Evolutionary conservation across 2,888 invertebrate genomes (phyloP).

Genomic region (Pollenia griseotomentosa): DNA sequence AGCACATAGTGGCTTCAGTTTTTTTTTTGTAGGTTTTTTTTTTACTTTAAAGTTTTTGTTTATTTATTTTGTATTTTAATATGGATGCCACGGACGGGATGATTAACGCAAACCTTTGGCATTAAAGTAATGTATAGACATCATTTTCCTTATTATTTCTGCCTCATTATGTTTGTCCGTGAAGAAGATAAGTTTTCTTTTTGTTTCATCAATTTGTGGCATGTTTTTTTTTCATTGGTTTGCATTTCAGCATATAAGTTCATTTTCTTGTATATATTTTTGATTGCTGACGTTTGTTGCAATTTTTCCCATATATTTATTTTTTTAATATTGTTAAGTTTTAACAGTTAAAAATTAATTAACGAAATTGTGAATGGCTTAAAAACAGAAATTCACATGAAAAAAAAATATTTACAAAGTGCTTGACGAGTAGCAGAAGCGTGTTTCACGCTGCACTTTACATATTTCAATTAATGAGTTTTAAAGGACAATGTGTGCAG

Average conservation of each 20-base stretch:
- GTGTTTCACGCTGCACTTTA: slow-evolving; percentile 15
- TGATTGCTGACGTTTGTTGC: not conserved
- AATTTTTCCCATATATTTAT: slow-evolving; percentile 21
- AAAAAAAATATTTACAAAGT: slow-evolving; percentile 12
- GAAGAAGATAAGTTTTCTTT: not conserved
- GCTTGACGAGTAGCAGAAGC: slow-evolving; percentile 16
- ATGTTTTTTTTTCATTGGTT: not conserved
- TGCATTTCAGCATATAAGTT: not conserved
- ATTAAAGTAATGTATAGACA: not conserved
- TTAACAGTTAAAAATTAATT: slow-evolving; percentile 67
- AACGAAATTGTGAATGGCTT: slow-evolving; percentile 57
- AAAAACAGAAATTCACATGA: not conserved
- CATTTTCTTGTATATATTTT: not conserved
- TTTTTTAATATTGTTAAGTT: slow-evolving; percentile 43
- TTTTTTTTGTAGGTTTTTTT: too few species aligned
- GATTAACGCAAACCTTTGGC: not conserved
- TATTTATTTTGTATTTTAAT: too few species aligned
- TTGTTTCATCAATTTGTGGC: not conserved
- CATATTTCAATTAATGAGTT: slow-evolving; percentile 62
- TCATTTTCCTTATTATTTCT: slow-evolving; percentile 45
- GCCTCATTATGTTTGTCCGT: slow-evolving; percentile 53
- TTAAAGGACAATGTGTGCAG: slow-evolving; percentile 30
- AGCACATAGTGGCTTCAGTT: too few species aligned
- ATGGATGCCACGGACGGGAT: too few species aligned
- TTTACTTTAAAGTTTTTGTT: too few species aligned